Conservation (phyloP, 2,888 invertebrate genomes). For the Unio pictorum region DNA sequence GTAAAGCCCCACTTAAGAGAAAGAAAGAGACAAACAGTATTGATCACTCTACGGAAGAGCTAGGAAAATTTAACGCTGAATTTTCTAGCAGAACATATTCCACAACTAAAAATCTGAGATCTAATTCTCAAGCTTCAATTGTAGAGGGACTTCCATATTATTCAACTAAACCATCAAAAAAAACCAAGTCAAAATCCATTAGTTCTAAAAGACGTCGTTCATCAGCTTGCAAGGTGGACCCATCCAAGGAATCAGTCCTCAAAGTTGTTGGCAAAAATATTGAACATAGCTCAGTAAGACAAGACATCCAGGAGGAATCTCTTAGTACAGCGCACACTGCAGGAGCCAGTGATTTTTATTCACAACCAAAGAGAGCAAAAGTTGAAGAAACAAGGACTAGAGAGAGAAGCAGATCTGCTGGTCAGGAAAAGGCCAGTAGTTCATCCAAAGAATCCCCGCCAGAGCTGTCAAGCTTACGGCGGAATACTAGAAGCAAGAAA, state of each 20-base stretch:
- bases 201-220: constrained; percentile 8
- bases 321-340: constrained; percentile 18
- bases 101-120: constrained; percentile 30
- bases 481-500: constrained; percentile 55
- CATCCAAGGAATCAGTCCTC: constrained; percentile 22
- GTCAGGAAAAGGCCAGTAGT: constrained; percentile 9
- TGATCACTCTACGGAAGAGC: too few species aligned
- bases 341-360: constrained; percentile 17
- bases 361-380: constrained; percentile 25
- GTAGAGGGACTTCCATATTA: constrained; percentile 34
- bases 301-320: constrained; percentile 22
- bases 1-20: too few species aligned
- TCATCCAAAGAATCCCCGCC: constrained; percentile 35
- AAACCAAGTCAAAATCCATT: constrained; percentile 13
- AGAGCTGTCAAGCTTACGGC: constrained; percentile 52
- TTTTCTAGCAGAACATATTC: constrained; percentile 7
- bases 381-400: constrained; percentile 11
- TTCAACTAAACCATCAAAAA: constrained; percentile 5
- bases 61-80: constrained; percentile 2
- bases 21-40: too few species aligned
- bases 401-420: background rate
- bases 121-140: constrained; percentile 29
- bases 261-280: constrained; percentile 20
- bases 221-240: constrained; percentile 19
- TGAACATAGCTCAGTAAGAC: constrained; percentile 18